Percentiles rank a stretch among this genome's conserved stretches.
These are phyloP conservation scores for Tauraco erythrolophus DNA, from an alignment of 2,113 vertebrate genomes.

Conservation along the genomic window DNA sequence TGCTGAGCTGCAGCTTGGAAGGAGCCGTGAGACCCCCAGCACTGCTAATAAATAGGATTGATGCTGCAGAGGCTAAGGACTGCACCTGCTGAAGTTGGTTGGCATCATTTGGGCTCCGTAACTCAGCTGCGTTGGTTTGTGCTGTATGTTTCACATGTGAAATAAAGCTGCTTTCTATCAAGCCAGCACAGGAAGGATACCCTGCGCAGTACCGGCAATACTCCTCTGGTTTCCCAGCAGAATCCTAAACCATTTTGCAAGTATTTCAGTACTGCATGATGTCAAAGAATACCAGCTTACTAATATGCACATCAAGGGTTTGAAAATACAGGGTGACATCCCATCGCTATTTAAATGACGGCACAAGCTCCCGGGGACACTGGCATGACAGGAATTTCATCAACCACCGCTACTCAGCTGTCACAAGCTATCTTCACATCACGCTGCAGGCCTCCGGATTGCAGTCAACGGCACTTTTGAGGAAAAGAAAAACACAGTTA, in stretches of 20 bases:
- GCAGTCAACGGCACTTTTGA: not conserved
- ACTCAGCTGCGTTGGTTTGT: not conserved
- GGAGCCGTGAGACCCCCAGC: not conserved
- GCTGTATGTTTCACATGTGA: not conserved
- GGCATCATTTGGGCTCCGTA: not conserved
- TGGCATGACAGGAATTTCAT: not conserved
- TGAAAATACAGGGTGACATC: not conserved
- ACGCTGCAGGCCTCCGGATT: fast-evolving
- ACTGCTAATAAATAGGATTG: not conserved
- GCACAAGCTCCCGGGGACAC: not conserved
- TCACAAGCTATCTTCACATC: not conserved
- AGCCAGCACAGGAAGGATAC: not conserved
- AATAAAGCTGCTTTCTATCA: not conserved
- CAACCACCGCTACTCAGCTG: fast-evolving
- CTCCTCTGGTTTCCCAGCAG: not conserved
- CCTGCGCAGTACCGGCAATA: not conserved
- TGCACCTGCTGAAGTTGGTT: not conserved
- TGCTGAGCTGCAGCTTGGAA: not conserved
- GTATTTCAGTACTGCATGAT: not conserved
- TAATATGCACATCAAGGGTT: not conserved
- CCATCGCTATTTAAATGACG: not conserved
- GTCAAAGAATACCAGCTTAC: not conserved
- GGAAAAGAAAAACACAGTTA: not conserved
- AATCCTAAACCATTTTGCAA: not conserved
- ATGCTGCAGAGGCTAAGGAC: not conserved